phyloP scores from a whole-genome alignment of 1,140 invertebrate genomes.

The Nautilus pompilius region DNA sequence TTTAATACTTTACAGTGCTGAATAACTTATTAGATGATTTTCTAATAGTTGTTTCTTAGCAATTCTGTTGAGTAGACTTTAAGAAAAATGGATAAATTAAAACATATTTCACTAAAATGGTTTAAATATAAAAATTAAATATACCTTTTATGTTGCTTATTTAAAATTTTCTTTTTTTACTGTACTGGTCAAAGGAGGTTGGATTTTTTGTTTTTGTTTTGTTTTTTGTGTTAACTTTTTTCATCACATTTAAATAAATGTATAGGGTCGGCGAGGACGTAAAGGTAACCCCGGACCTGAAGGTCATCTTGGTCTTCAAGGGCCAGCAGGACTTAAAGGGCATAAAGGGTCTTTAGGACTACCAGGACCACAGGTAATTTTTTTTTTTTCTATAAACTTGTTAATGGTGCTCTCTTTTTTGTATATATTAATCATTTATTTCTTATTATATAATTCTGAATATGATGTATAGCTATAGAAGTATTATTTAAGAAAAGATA shows the following conservation, averaged over 20 bases:
- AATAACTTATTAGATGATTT: no score
- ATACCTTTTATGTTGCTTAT: no score
- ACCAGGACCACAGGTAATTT: slow-evolving; percentile 3
- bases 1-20: no score
- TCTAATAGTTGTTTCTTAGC: no score
- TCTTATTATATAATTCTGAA: background rate
- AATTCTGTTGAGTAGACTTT: no score
- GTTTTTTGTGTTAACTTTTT: background rate
- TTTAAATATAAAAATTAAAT: no score
- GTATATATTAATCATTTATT: background rate
- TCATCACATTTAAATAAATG: background rate
- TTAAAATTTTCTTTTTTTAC: no score
- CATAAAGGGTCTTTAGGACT: slow-evolving; percentile 6
- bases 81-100: no score
- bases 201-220: background rate
- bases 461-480: background rate
- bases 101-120: no score
- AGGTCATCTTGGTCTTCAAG: slow-evolving; percentile 6
- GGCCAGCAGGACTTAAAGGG: slow-evolving; percentile 6
- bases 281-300: slow-evolving; percentile 2
- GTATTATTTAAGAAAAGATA: background rate
- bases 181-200: background rate
- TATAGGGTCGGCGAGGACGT: slow-evolving; percentile 5
- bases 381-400: background rate
- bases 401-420: background rate